These are phyloP conservation scores for Cryptotis parvus DNA, from an alignment of 2,113 vertebrate genomes.

Conservation along the genomic window DNA sequence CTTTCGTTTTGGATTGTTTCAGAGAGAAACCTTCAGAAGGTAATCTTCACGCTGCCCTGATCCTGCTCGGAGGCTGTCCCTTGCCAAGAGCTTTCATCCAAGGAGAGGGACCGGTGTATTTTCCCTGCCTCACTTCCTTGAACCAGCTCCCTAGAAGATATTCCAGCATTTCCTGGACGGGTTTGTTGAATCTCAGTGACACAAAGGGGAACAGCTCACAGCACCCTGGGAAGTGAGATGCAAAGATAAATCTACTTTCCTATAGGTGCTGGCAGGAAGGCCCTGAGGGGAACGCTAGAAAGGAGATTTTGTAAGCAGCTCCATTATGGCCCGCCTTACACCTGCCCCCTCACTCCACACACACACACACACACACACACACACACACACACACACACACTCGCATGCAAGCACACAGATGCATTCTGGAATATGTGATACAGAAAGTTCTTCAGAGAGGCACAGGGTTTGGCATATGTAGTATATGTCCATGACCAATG, in stretches of 20 bases:
- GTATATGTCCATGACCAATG: background rate
- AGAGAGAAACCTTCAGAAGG: constrained; percentile 80
- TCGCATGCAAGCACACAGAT: no score
- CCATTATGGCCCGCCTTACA: no score
- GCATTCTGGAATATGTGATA: constrained; percentile 36
- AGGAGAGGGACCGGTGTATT: background rate
- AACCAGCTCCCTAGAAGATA: constrained; percentile 28
- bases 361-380: no score
- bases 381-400: background rate
- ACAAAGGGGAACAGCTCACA: constrained; percentile 43
- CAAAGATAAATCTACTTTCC: background rate
- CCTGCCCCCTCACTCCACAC: no score
- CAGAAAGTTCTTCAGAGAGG: background rate
- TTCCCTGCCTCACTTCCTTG: background rate
- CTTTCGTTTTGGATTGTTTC: constrained; percentile 74
- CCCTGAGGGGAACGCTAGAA: background rate
- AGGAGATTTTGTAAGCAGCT: no score
- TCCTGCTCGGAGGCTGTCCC: constrained; percentile 67
- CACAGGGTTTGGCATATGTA: constrained; percentile 28
- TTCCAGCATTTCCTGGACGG: constrained; percentile 43
- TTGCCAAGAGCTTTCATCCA: background rate
- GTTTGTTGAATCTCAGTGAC: constrained; percentile 30
- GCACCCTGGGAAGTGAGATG: background rate
- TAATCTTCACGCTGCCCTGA: constrained; percentile 68
- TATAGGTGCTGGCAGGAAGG: background rate